These are phyloP conservation scores for Paragorgia papillata DNA, from an alignment of 92 coral and sea anemone genomes.

Conservation along the genomic window DNA sequence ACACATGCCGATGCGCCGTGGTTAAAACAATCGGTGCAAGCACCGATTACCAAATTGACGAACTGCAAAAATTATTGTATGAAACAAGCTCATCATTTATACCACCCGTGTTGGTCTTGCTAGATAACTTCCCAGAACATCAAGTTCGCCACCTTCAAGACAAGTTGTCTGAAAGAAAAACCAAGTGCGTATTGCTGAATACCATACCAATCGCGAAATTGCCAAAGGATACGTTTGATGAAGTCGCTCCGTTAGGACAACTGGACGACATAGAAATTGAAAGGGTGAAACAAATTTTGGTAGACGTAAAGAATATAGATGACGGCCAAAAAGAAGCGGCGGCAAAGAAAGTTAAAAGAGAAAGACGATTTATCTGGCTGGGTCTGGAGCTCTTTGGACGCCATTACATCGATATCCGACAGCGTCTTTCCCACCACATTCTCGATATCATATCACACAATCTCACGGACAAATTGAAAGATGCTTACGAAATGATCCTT, in stretches of 20 bases:
- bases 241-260: conserved; percentile 41
- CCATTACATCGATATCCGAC: conserved; percentile 50
- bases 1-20: conserved; percentile 59
- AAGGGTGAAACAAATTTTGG: conserved; percentile 49
- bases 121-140: conserved; percentile 51
- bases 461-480: background rate
- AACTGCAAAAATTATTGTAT: conserved; percentile 38
- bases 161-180: conserved; percentile 37
- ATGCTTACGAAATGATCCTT: conserved; percentile 44
- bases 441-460: conserved; percentile 39
- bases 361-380: conserved; percentile 65
- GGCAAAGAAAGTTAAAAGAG: conserved; percentile 55
- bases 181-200: conserved; percentile 59
- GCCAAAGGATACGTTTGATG: conserved; percentile 3
- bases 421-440: conserved; percentile 54
- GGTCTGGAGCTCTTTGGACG: conserved; percentile 67
- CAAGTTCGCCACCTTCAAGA: conserved; percentile 37
- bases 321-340: conserved; percentile 35
- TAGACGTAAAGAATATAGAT: conserved; percentile 40
- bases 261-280: conserved; percentile 53
- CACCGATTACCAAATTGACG: conserved; percentile 60
- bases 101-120: conserved; percentile 45
- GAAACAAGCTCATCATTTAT: conserved; percentile 23
- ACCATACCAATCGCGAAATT: conserved; percentile 53
- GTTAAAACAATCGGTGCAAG: conserved; percentile 51